Evolutionary conservation across 2,113 vertebrate genomes (phyloP), one percentile per base, ranked within the genome.

Genomic region (Zosterops pallidus): DNA sequence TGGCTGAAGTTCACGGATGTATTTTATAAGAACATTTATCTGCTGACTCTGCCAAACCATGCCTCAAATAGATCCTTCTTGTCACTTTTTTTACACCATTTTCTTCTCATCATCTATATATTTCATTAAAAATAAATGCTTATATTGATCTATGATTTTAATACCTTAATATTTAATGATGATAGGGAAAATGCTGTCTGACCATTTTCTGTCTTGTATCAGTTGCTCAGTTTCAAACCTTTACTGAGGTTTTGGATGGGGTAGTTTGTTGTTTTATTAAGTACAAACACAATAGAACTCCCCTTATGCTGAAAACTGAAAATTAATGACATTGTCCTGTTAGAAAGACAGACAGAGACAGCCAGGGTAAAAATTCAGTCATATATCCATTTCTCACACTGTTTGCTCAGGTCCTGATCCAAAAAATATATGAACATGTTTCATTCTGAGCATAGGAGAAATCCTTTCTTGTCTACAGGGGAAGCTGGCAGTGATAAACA

Each of bases 11-110:
- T 65, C 23, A 31, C 1, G 2, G 14, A 4, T 9, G 1, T 35
- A 3, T 60, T 84, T 24, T 59, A 4, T 41, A 42, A 49, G 23
- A 44, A 24, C 0, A 1, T 1, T 63, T 57, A 24, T 7, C 35
- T 88, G 8, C 15, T 3, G 5, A 47, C 35, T 81, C 49, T 53
- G n/a, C n/a, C 41, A 57, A 95, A 67, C 19, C 5, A n/a, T 18
- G 5, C 15, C 37, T 85, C 26, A 46, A 69, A 68, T 15, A 53
- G 16, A 6, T 71, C 11, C 9, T 42, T 69, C 25, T 37, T 9
- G 16, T 80, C 56, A 22, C 4, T 31, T 82, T 64, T 64, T 85
- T 52, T 18, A 14, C 5, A 9, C 5, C 0, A 0, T 75, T 84
- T 76, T 69, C 16, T 63, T 71, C 17, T 75, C 11, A 41, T 70